These are phyloP conservation scores for Tuta absoluta DNA, from an alignment of 2,888 invertebrate species.

Conservation along the genomic window DNA sequence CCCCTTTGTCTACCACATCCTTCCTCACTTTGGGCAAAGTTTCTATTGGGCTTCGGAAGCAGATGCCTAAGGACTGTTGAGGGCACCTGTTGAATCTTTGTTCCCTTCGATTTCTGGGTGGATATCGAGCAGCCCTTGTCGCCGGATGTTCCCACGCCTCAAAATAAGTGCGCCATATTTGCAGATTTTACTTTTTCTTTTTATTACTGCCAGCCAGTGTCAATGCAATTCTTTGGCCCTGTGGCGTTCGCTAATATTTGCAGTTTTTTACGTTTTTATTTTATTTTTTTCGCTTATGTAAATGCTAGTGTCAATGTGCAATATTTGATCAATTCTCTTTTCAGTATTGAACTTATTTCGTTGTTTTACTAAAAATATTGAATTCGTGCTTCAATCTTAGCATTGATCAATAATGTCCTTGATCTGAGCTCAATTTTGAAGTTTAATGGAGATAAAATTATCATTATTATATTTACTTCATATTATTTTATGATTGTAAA, in stretches of 20 bases:
- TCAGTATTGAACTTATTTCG: no score
- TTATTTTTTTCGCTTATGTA: no score
- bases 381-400: no score
- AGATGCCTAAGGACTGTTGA: slow-evolving; percentile 47
- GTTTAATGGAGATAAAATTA: no score
- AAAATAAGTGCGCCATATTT: slow-evolving; percentile 39
- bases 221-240: no score
- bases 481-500: not conserved
- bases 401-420: no score
- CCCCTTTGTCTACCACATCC: slow-evolving; percentile 51
- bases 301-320: no score
- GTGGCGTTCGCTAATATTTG: not conserved
- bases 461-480: no score
- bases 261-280: not conserved
- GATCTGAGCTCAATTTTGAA: no score
- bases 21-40: slow-evolving; percentile 48
- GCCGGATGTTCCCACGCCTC: slow-evolving; percentile 73
- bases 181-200: slow-evolving; percentile 31
- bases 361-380: no score
- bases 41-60: slow-evolving; percentile 66
- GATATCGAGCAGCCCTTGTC: slow-evolving; percentile 38
- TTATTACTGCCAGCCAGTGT: not conserved
- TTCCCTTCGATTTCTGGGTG: slow-evolving; percentile 43
- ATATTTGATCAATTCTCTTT: no score
- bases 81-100: slow-evolving; percentile 63